Evolutionary conservation across 2,797 vertebrate species (phyloP).

Genomic region (Xiphophorus birchmanni): DNA sequence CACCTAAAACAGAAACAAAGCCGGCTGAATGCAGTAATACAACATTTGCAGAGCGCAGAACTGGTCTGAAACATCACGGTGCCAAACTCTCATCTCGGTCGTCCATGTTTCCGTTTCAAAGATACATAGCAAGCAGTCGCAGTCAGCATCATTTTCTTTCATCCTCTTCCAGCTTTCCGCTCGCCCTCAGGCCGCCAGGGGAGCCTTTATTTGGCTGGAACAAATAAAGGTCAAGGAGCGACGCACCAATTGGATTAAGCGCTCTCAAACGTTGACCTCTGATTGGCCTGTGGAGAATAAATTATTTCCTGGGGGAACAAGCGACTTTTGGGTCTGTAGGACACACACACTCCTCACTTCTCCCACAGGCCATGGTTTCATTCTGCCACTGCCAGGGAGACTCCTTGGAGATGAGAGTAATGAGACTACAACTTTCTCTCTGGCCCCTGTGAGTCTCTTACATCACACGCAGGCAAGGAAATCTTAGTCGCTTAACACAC

Average conservation of each 20-base stretch:
- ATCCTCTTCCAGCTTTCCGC: slow-evolving; percentile 20
- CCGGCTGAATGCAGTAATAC: not conserved
- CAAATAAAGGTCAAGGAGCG: slow-evolving; percentile 43
- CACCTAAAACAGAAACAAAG: not conserved
- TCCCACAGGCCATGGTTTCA: slow-evolving; percentile 78
- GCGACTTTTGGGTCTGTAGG: slow-evolving; percentile 68
- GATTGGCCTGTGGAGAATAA: slow-evolving; percentile 68
- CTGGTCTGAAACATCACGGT: slow-evolving; percentile 1
- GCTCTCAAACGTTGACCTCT: slow-evolving; percentile 57
- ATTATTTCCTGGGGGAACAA: slow-evolving; percentile 64
- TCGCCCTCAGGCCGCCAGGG: not conserved
- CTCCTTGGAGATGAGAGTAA: slow-evolving; percentile 70
- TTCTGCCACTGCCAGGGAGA: slow-evolving; percentile 71
- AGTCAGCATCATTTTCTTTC: not conserved
- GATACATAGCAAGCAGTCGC: slow-evolving; percentile 20
- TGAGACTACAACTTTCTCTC: slow-evolving; percentile 61
- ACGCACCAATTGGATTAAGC: slow-evolving; percentile 50
- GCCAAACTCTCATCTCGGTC: not conserved
- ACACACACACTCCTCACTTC: slow-evolving; percentile 32
- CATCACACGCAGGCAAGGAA: not conserved
- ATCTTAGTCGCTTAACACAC: not conserved
- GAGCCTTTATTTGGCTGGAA: slow-evolving; percentile 9
- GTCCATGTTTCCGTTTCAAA: slow-evolving; percentile 14
- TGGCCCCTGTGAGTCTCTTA: not conserved
- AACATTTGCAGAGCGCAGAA: not conserved